Evolutionary conservation across 2,797 vertebrate genomes (phyloP).

Genomic region (Salmo trutta): DNA sequence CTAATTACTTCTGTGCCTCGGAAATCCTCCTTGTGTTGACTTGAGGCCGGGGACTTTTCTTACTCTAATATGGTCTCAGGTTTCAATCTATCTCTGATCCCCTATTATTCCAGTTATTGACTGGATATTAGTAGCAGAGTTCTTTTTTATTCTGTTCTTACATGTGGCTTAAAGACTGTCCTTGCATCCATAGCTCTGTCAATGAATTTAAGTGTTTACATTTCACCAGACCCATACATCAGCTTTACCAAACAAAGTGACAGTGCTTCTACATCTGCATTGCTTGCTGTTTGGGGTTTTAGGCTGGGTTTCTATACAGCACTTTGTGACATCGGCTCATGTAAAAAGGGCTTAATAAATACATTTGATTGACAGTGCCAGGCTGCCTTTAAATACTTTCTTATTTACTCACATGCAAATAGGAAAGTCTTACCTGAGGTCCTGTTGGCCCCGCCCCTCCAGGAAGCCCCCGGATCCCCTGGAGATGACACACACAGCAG

Average conservation of each 20-base stretch:
- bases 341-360: too few relatives aligned
- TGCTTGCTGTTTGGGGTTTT: too few relatives aligned
- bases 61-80: not conserved
- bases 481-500: slow-evolving; percentile 32
- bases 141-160: not conserved
- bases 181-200: not conserved
- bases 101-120: not conserved
- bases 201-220: too few relatives aligned
- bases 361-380: not conserved
- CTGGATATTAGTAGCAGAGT: not conserved
- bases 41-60: not conserved
- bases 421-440: slow-evolving; percentile 60
- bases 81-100: not conserved
- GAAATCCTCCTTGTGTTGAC: not conserved
- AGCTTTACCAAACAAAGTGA: too few relatives aligned
- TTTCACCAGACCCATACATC: too few relatives aligned
- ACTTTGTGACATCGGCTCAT: too few relatives aligned
- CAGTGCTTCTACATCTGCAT: too few relatives aligned
- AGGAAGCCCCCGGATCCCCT: slow-evolving; percentile 71
- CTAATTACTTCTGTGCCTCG: not conserved
- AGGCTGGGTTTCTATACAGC: too few relatives aligned
- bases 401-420: not conserved
- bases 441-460: slow-evolving; percentile 64
- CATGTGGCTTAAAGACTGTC: not conserved
- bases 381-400: not conserved